These are phyloP conservation scores for Recurvirostra avosetta DNA, from an alignment of 2,113 vertebrate genomes.

Conservation along the genomic window DNA sequence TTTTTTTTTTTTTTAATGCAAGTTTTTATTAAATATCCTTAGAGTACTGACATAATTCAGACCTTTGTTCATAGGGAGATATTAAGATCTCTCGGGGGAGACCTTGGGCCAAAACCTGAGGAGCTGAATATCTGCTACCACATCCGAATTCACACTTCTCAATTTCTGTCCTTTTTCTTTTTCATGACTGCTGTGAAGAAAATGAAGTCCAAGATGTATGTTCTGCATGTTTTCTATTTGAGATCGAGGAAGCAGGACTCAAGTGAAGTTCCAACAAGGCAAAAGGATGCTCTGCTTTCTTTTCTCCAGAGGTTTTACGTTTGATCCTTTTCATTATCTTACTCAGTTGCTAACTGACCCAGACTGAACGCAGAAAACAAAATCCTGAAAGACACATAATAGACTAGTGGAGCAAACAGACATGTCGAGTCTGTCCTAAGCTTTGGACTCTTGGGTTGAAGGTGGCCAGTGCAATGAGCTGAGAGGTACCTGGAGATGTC, in stretches of 20 bases:
- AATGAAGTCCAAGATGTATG: neutral
- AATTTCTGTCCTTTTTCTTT: neutral
- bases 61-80: neutral
- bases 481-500: neutral
- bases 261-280: neutral
- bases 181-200: neutral
- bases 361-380: neutral
- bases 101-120: neutral
- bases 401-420: neutral
- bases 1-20: neutral
- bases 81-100: neutral
- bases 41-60: neutral
- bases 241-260: neutral
- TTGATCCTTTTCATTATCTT: neutral
- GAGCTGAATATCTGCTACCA: neutral
- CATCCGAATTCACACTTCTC: neutral
- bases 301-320: neutral
- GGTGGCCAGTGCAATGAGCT: neutral
- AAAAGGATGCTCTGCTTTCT: neutral
- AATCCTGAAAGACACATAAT: neutral
- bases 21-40: slow-evolving; percentile 34
- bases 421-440: neutral
- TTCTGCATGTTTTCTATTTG: neutral
- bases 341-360: neutral
- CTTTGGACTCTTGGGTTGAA: neutral